Base-by-base conservation (phyloP, 2,888 invertebrate species). In the Scaptomyza flava region DNA sequence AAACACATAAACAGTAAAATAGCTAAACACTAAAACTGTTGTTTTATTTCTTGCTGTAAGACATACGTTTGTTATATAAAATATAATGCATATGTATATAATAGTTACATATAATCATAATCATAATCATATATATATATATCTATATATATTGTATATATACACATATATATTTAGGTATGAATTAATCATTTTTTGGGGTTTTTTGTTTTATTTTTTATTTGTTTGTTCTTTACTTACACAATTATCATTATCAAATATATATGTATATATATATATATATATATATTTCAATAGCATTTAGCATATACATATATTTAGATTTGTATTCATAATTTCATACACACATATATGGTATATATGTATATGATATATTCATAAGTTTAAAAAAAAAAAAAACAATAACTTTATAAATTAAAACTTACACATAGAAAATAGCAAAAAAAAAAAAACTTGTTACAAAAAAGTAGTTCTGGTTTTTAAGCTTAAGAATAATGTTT, bases 11-110 rank as follows among this genome's bases (percentile, higher is more conserved):
- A 71, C 81, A 61, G 68, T 83, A 79, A 86, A 68, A 57, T 82
- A 86, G 80, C 80, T 81, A 85, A 68, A 68, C 61, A 80, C 87
- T 81, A 80, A 81, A 81, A 69, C 61, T 64, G 58, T 53, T 60
- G 57, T 60, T 59, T 68, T 41, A 46, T 33, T 14, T 42, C 12
- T 36, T 52, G 42, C 67, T 59, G 61, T 72, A 58, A 68, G 83
- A 77, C 80, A 75, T 79, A 79, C 61, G 64, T 66, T 63, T 72
- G 53, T 72, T 75, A 58, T 87, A 72, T 77, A 80, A 87, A 81
- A 78, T 82, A 82, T 86, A 79, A 73, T 86, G 77, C 73, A 58
- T 75, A 72, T 74, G 47, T 70, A 48, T 72, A 69, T 70, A 62
- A 69, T 73, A 66, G 17, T 41, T 17, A n/a, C n/a, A 69, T 17